phyloP scores from a whole-genome alignment of 2,113 vertebrate species.

The Tupaia chinensis region DNA sequence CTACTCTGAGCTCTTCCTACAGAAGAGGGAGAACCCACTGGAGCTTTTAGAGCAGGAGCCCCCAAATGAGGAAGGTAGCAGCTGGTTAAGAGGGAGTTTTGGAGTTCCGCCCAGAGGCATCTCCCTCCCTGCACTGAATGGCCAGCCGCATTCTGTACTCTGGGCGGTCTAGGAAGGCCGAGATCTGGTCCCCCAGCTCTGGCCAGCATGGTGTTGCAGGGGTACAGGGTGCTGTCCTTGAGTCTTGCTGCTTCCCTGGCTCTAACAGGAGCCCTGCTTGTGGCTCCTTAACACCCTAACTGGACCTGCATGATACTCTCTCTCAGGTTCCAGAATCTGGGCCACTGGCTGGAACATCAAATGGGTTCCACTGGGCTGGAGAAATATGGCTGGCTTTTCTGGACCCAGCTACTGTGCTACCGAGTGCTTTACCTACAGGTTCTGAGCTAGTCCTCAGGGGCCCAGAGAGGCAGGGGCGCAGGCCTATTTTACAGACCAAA shows the following conservation, averaged over 20 bases:
- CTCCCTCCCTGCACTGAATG: not conserved
- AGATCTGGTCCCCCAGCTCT: not conserved
- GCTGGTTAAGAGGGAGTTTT: not conserved
- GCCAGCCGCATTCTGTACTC: not conserved
- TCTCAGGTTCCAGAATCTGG: not conserved
- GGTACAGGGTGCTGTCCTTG: not conserved
- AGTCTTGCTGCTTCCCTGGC: not conserved
- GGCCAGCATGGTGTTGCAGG: rapidly evolving
- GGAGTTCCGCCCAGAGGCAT: not conserved
- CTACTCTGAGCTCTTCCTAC: not conserved
- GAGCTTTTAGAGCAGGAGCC: not conserved
- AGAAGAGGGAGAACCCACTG: not conserved
- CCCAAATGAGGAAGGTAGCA: not conserved
- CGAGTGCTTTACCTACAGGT: not conserved
- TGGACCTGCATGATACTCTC: not conserved
- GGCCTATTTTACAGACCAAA: not conserved
- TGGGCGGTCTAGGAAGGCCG: not conserved
- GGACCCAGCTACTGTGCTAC: not conserved
- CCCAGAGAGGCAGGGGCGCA: not conserved
- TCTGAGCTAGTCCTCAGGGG: not conserved
- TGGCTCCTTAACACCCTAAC: not conserved
- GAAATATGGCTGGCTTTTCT: not conserved
- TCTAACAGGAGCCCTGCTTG: not conserved
- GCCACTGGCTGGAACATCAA: not conserved
- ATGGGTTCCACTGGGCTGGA: not conserved